Conservation (phyloP, 53 echinoderm and acorn worm genomes). For the Mesocentrotus franciscanus region DNA sequence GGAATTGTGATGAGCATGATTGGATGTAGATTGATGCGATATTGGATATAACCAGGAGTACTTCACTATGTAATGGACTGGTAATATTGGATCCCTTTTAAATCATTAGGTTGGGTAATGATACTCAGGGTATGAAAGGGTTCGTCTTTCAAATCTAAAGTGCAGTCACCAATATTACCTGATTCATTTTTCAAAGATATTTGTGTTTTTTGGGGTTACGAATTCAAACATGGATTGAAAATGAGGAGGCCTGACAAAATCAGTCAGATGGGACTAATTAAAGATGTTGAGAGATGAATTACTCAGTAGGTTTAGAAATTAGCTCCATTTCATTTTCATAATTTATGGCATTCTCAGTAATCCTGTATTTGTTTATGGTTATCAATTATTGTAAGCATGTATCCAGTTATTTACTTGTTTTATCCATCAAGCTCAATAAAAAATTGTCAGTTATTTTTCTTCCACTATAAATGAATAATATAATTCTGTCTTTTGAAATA, state of each 20-base stretch:
- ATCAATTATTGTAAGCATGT: neutral
- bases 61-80: slow-evolving; percentile 28
- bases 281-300: neutral
- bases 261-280: neutral
- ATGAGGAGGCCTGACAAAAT: neutral
- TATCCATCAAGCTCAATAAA: neutral
- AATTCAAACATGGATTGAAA: neutral
- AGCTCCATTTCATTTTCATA: too few relatives aligned
- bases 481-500: neutral
- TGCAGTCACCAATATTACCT: slow-evolving; percentile 18
- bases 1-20: neutral
- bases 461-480: neutral
- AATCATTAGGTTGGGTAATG: slow-evolving; percentile 62
- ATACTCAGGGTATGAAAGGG: neutral
- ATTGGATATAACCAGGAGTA: slow-evolving; percentile 3
- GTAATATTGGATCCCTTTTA: slow-evolving; percentile 59
- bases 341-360: too few relatives aligned
- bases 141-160: neutral
- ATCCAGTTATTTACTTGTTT: neutral
- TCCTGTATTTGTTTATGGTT: neutral
- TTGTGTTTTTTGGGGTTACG: neutral
- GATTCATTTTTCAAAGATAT: neutral
- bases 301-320: too few relatives aligned
- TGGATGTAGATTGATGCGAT: slow-evolving; percentile 28
- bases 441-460: neutral